phyloP scores from a whole-genome alignment of 2,113 vertebrate genomes.

The Tetrao urogallus region DNA sequence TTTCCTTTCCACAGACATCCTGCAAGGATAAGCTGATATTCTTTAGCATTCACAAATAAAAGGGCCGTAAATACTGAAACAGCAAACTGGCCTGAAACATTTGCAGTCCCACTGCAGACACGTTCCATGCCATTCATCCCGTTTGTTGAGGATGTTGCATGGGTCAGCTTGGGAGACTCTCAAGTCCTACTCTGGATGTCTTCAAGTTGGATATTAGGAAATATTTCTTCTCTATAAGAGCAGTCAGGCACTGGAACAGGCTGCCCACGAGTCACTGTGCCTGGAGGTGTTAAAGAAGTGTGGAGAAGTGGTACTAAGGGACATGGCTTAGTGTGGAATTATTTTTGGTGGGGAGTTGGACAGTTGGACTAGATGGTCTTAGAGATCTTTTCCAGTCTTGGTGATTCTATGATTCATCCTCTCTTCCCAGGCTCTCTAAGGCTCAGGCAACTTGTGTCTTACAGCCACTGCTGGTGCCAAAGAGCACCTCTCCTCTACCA shows the following conservation, averaged over 20 bases:
- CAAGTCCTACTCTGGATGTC: neutral
- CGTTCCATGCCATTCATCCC: neutral
- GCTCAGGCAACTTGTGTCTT: neutral
- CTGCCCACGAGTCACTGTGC: no score
- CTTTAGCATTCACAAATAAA: neutral
- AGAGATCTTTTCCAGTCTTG: no score
- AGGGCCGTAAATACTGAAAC: neutral
- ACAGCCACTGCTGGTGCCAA: neutral
- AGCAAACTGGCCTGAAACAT: neutral
- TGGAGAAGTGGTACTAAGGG: no score
- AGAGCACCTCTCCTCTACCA: neutral
- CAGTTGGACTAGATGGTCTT: no score
- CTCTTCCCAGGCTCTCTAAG: neutral
- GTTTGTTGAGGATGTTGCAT: accelerated
- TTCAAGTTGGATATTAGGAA: neutral
- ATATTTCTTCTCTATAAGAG: no score
- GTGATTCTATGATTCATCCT: neutral
- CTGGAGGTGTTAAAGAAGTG: no score
- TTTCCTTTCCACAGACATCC: neutral
- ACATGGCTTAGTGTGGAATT: no score
- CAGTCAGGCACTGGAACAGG: no score
- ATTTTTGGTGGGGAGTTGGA: no score
- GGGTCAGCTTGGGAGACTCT: neutral
- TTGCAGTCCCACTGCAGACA: neutral
- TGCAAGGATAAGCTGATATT: neutral